A percentile compares a stretch with the other conserved stretches of the same genome.
These are phyloP conservation scores for Clamator glandarius DNA, from an alignment of 2,797 vertebrate species.

Conservation along the genomic window DNA sequence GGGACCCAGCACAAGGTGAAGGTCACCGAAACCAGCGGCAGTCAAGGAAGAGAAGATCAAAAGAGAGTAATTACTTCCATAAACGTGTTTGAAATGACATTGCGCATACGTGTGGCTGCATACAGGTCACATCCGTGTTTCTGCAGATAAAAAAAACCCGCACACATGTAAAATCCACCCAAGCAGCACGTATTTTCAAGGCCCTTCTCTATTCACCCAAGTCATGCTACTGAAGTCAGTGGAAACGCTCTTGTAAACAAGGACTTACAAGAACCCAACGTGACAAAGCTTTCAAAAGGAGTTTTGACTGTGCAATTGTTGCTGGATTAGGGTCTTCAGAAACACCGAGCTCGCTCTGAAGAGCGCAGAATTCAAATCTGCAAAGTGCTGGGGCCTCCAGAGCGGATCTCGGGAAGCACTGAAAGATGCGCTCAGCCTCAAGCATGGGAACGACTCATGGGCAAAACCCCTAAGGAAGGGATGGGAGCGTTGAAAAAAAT, in stretches of 20 bases:
- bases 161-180: accelerated
- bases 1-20: not conserved
- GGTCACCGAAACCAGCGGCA: not conserved
- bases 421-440: not conserved
- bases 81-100: accelerated
- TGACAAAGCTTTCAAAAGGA: slow-evolving; percentile 46
- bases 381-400: not conserved
- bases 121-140: accelerated
- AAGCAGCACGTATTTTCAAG: not conserved
- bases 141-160: accelerated
- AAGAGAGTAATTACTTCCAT: not conserved
- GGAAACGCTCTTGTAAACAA: slow-evolving; percentile 61
- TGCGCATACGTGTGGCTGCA: accelerated
- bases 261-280: slow-evolving; percentile 42
- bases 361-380: slow-evolving; percentile 9
- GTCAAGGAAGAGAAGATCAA: not conserved
- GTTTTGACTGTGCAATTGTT: slow-evolving; percentile 54
- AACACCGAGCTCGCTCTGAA: not conserved
- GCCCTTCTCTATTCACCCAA: not conserved
- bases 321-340: slow-evolving; percentile 48
- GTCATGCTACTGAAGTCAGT: not conserved
- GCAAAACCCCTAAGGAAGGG: not conserved
- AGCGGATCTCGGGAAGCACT: not conserved
- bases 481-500: not conserved
- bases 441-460: not conserved